Evolutionary conservation across 2,113 vertebrate genomes (phyloP), one percentile per base, ranked within the genome.

Genomic region (Trichechus manatus): DNA sequence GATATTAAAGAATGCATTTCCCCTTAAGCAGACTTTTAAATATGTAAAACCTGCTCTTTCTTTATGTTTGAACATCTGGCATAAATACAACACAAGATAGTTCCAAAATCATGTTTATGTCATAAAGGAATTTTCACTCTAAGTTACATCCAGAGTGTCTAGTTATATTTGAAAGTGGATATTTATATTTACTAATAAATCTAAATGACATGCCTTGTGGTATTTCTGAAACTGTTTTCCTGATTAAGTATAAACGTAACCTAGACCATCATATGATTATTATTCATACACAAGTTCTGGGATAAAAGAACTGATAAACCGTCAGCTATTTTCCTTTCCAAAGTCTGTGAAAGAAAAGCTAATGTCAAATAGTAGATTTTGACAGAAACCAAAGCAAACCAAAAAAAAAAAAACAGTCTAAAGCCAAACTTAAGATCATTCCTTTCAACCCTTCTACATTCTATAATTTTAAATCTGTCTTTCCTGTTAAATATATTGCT

Each of bases 31-130:
- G 66, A 91, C 81, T 93, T 86, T 95, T 61, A 92, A 63, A 94
- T 93, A 36, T 84, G 63, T 83, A 95, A 97, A 94, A 79, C 19
- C 36, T 79, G 70, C 44, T 87, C 56, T 92, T 86, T 89, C 66
- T 94, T 96, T 85, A 83, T 90, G 53, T 90, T 92, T 92, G 61
- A 93, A 96, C 83, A 95, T 83, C 44, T 83, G 89, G n/a, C 39
- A 56, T 96, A 91, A 83, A 79, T 84, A 89, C 83, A 89, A 94
- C 92, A 92, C 80, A 86, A 97, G 63, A 70, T 39, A 92, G 68
- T 81, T 63, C 53, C 39, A 84, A 75, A 92, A 36, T 75, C 68
- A 92, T 23, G 84, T 84, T 75, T 47, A 84, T 84, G 80, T 75
- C 50, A 75, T 47, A 42, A 75, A 64, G 36, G 53, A 63, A 84